These are phyloP conservation scores for Plestiodon gilberti DNA, from an alignment of 2,113 vertebrate species.

Conservation along the genomic window DNA sequence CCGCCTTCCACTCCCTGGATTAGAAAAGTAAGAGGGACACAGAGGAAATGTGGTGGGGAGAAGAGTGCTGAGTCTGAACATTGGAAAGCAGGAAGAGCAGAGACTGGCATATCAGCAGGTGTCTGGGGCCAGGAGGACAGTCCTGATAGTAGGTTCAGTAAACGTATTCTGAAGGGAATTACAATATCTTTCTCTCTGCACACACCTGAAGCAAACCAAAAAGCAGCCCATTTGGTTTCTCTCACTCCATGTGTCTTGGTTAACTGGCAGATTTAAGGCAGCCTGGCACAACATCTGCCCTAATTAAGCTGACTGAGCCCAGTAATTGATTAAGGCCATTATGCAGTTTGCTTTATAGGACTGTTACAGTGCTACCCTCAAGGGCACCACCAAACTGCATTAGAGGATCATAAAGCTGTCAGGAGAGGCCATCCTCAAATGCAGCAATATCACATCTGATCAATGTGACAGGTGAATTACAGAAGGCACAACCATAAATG, in stretches of 20 bases:
- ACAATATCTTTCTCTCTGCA: too few relatives aligned
- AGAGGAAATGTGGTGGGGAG: too few relatives aligned
- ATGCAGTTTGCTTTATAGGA: background rate
- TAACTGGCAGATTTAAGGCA: background rate
- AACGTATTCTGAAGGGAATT: too few relatives aligned
- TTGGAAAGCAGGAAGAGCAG: too few relatives aligned
- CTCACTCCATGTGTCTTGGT: background rate
- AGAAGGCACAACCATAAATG: background rate
- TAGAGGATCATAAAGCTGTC: background rate
- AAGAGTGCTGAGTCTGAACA: too few relatives aligned
- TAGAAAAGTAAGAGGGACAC: too few relatives aligned
- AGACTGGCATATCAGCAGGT: too few relatives aligned
- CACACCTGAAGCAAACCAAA: background rate
- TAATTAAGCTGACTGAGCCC: accelerated
- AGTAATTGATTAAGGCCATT: background rate
- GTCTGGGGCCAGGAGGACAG: too few relatives aligned
- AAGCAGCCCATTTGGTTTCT: background rate
- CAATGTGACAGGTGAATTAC: background rate
- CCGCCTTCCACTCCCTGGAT: too few relatives aligned
- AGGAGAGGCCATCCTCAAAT: background rate
- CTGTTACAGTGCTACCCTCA: background rate
- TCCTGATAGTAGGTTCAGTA: too few relatives aligned
- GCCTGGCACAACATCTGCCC: accelerated
- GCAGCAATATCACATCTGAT: background rate
- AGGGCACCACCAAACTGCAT: background rate